Conservation (phyloP, 2,888 invertebrate genomes). For the Cerastoderma edule region DNA sequence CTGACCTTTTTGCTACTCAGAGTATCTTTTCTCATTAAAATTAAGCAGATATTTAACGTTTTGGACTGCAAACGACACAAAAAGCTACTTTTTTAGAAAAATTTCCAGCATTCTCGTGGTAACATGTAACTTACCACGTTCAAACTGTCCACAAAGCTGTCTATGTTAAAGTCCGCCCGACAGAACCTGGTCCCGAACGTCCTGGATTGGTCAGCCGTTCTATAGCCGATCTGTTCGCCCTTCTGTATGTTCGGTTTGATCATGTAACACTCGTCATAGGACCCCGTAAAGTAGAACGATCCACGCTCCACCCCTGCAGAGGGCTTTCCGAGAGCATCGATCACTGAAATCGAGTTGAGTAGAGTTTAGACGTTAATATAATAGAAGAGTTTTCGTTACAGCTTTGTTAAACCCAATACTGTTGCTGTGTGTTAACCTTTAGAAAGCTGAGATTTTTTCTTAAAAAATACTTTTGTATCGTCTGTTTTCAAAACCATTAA, state of each 20-base stretch:
- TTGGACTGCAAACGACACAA: too few species aligned
- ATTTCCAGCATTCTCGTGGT: neutral
- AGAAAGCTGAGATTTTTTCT: too few species aligned
- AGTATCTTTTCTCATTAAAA: too few species aligned
- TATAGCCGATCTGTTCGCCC: conserved; percentile 34
- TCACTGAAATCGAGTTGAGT: conserved; percentile 62
- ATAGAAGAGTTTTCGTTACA: neutral
- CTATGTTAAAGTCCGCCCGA: conserved; percentile 28
- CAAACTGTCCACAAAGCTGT: conserved; percentile 35
- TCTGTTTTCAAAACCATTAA: too few species aligned
- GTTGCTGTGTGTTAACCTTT: neutral
- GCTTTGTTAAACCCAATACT: neutral
- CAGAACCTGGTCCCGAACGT: conserved; percentile 60
- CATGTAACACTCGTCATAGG: conserved; percentile 65
- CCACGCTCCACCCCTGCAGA: conserved; percentile 62
- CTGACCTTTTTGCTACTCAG: too few species aligned
- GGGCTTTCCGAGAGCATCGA: conserved; percentile 68
- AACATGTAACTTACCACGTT: conserved; percentile 47
- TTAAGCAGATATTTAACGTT: too few species aligned
- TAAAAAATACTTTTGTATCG: too few species aligned
- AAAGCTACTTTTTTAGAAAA: too few species aligned
- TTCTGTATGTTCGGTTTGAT: conserved; percentile 42
- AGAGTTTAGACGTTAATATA: neutral
- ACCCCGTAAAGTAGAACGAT: conserved; percentile 61
- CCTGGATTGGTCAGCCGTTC: conserved; percentile 29